Evolutionary conservation across 2,888 invertebrate genomes (phyloP), one percentile per base, ranked within the genome.

Genomic region (Hirudinaria manillensis): DNA sequence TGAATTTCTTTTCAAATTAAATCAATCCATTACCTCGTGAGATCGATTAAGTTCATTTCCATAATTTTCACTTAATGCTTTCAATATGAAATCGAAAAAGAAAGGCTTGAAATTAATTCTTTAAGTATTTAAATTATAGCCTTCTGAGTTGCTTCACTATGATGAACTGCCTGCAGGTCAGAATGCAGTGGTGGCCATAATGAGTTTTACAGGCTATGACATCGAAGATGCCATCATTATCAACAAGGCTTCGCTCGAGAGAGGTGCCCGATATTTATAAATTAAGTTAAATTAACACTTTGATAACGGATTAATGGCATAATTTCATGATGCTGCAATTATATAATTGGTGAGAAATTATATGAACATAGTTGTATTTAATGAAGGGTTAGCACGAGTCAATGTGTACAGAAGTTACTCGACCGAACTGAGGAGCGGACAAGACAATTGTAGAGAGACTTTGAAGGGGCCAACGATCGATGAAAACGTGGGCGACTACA

Each of bases 181-280:
- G 84, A 99, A 99, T 86, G 97, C 97, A 0, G 95, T 92, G 0
- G 93, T 99, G 0, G 98, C 98, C 21, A 97, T 99, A 0, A 99
- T 99, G 98, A 95, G 94, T 80, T 99, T 94, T 87, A 95, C 94
- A 81, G 99, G 98, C 0, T 99, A 97, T 83, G 99, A 99, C 86
- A 99, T 99, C 79, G 99, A 99, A 87, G 99, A 99, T 85, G 98
- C 99, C 0, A 87, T 98, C 19, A 92, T 99, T 79, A 88, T 99
- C 19, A 99, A 99, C 83, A 93, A 93, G 85, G 94, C 97, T 0
- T 96, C 97, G 0, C 89, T 99, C 70, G 98, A 99, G 85, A 89
- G 98, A 81, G 98, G 85, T 84, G 78, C 3, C 16, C 19, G 7
- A 21, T n/a, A 61, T 61, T 61, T 27, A 27, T 27, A 53, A 21